These are phyloP conservation scores for Temnopleurus reevesii DNA, from an alignment of 53 echinoderm and acorn worm genomes.

Conservation along the genomic window DNA sequence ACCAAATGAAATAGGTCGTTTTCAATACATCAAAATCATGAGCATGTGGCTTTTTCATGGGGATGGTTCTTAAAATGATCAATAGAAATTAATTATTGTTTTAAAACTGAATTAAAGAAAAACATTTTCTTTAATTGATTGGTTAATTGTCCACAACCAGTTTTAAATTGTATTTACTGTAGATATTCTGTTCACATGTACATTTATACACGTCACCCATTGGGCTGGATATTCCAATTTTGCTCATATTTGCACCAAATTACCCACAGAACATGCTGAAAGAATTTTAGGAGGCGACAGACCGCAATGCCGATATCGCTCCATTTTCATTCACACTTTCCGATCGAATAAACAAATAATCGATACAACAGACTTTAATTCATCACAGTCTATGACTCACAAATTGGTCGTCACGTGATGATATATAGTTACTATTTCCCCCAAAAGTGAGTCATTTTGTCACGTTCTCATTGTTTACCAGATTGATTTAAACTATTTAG, in stretches of 20 bases:
- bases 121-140: too few relatives aligned
- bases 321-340: slow-evolving; percentile 6
- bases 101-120: too few relatives aligned
- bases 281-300: too few relatives aligned
- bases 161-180: too few relatives aligned
- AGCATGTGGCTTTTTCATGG: too few relatives aligned
- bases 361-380: slow-evolving; percentile 27
- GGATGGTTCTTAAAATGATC: too few relatives aligned
- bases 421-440: background rate
- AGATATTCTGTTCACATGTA: too few relatives aligned
- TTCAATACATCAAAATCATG: too few relatives aligned
- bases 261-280: background rate
- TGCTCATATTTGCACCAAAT: background rate
- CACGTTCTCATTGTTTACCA: slow-evolving; percentile 1
- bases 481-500: background rate
- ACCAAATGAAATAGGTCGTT: background rate
- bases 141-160: too few relatives aligned
- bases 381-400: background rate
- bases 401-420: background rate
- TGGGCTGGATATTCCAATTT: background rate
- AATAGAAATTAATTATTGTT: too few relatives aligned
- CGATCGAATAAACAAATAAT: slow-evolving; percentile 4
- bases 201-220: too few relatives aligned
- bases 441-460: slow-evolving; percentile 19
- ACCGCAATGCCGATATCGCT: slow-evolving; percentile 19